phyloP scores from a whole-genome alignment of 1,140 invertebrate species.

The Euborellia annulipes region DNA sequence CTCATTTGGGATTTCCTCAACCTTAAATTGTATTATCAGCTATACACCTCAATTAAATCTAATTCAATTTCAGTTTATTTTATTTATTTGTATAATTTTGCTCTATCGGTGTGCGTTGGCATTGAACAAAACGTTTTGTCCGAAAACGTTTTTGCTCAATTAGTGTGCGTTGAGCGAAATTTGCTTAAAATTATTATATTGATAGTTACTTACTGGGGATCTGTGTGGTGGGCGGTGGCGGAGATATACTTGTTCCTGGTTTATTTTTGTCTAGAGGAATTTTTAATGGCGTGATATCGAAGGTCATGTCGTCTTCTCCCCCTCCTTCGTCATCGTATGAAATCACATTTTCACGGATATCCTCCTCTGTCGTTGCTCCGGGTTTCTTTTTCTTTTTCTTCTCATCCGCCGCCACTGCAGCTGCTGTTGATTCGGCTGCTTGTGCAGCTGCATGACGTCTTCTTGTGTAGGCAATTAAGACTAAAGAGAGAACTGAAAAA shows the following conservation, averaged over 20 bases:
- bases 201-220: conserved; percentile 24
- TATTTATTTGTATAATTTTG: no score
- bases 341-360: conserved; percentile 51
- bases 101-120: no score
- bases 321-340: conserved; percentile 51
- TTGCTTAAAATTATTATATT: not conserved
- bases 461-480: conserved; percentile 37
- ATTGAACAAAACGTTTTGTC: no score
- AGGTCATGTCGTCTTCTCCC: conserved; percentile 48
- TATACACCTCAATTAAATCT: no score
- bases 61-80: no score
- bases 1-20: no score
- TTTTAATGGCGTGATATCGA: conserved; percentile 44
- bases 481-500: conserved; percentile 36
- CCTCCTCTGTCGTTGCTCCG: conserved; percentile 34
- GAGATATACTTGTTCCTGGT: conserved; percentile 19
- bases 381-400: no score
- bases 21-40: no score
- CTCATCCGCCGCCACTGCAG: no score
- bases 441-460: conserved; percentile 30
- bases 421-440: conserved; percentile 31
- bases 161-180: not conserved
- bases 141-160: no score
- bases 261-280: conserved; percentile 32
- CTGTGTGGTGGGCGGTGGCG: conserved; percentile 17